Base-by-base conservation (phyloP, 1,140 invertebrate species). In the Formica selysi region DNA sequence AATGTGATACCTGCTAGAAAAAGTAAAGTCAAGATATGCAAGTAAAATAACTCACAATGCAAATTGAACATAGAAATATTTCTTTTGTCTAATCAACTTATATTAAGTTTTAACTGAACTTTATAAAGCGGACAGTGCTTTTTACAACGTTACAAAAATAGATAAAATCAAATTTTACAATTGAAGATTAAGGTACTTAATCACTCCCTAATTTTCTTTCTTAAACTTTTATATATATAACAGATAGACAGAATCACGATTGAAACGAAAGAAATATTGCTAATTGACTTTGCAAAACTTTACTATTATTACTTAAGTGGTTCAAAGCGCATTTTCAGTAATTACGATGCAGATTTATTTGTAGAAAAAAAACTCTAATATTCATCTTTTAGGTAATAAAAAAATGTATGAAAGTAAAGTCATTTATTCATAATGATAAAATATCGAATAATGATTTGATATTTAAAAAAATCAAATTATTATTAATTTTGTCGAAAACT, bases 241-340 rank as follows among this genome's bases (percentile, higher is more conserved):
- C 44, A 22, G 11, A 32, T n/a, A 51, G 26, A 36, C 48, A 38
- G 22, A 36, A 78, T 44, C 38, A n/a, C 38, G 22, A n/a, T 76
- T 1, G 7, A 44, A 32, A 64, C 13, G 36, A 13, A 74, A 22
- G 3, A 16, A 59, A 41, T 44, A 36, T 76, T 11, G 59, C 22
- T 59, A 64, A 76, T 76, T 22, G 70, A 73, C 29, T 61, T 26
- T 48, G 19, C 67, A 61, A 61, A 62, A 76, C 57, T 76, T 76
- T 19, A 13, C 32, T 5, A 11, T 70, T 29, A 51, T 74, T n/a
- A 4, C 22, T 44, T 44, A 62, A 76, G 26, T 76, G n/a, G 22
- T 54, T 41, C 38, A 19, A 32, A 62, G 59, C n/a, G 16, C 54
- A n/a, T 29, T 6, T 70, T 70, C 44, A 61, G 29, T 44, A 54